phyloP scores from a whole-genome alignment of 2,888 invertebrate genomes.

The Meiosimyza decipiens region DNA sequence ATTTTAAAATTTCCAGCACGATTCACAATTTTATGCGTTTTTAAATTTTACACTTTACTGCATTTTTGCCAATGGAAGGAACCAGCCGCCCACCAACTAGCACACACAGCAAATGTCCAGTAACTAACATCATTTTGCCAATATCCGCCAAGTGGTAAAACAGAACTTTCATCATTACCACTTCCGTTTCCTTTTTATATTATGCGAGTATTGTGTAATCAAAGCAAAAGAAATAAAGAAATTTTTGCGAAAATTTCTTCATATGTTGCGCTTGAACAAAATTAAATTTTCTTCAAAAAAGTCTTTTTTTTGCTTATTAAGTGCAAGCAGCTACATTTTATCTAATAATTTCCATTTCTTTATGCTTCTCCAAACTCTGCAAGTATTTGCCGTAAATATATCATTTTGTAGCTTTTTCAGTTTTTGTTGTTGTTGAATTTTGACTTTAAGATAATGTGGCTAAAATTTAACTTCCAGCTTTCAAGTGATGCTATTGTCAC shows the following conservation, averaged over 20 bases:
- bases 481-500: too few relatives aligned
- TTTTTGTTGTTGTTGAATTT: conserved; percentile 28
- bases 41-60: conserved; percentile 42
- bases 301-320: not conserved
- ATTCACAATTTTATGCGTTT: conserved; percentile 42
- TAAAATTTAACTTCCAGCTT: not conserved
- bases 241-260: conserved; percentile 17
- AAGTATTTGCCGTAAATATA: conserved; percentile 44
- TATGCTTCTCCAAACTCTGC: conserved; percentile 22
- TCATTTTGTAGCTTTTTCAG: conserved; percentile 37
- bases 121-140: conserved; percentile 24
- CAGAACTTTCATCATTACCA: conserved; percentile 18
- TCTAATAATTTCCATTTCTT: not conserved
- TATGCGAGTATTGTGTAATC: not conserved
- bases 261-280: conserved; percentile 22
- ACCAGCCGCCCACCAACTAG: not conserved
- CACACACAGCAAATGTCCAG: conserved; percentile 16
- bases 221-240: not conserved
- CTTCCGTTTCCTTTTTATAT: conserved; percentile 19
- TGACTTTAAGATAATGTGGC: conserved; percentile 7
- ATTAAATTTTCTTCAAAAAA: not conserved
- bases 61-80: conserved; percentile 17
- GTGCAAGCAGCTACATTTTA: not conserved
- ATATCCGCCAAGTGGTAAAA: conserved; percentile 25
- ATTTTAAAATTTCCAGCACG: conserved; percentile 39